Evolutionary conservation across 2,113 vertebrate genomes (phyloP), one percentile per base, ranked within the genome.

Genomic region (Rhea pennata): DNA sequence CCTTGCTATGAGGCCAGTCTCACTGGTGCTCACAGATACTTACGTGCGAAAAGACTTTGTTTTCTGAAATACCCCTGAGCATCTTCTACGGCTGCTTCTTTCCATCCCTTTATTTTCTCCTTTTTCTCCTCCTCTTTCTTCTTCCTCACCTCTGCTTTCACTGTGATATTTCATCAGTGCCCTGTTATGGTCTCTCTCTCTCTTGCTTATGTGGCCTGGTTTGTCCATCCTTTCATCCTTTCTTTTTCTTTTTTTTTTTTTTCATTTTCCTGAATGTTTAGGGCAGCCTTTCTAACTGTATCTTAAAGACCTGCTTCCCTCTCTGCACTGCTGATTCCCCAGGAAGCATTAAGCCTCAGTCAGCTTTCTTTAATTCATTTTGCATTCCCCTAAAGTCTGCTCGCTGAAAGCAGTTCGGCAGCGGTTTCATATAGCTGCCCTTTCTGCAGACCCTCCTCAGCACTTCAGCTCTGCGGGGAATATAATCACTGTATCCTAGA

Each of bases 391-490:
- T 88, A 39, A 33, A 51, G 51, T 62, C 48, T 64, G 70, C 65
- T 80, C 3, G 1, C 54, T 0, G 0, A 93, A 76, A 93, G 66
- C 36, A 6, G 36, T 36, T 36, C 36, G 95, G 67, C 88, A 39
- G 76, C 15, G 66, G 53, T 64, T 84, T 87, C 80, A 33, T 90
- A 15, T 0, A 1, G 70, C 65, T 90, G 83, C 58, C 78, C 84
- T 96, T 73, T 90, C 76, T 33, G 26, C 50, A 80, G 76, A 62
- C 59, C 69, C 72, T 75, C 90, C 82, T 84, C 88, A 88, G 90
- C 87, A 88, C 83, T 96, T 77, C 90, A 95, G 74, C 93, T 88
- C 95, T 31, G 24, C 90, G 12, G 93, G 94, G 84, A 92, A 91
- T 78, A 89, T 12, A 93, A 96, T 87, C 80, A 95, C 64, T 10